Evolutionary conservation across 2,888 invertebrate species (phyloP), one percentile per base, ranked within the genome.

Genomic region (Luperina nickerlii): DNA sequence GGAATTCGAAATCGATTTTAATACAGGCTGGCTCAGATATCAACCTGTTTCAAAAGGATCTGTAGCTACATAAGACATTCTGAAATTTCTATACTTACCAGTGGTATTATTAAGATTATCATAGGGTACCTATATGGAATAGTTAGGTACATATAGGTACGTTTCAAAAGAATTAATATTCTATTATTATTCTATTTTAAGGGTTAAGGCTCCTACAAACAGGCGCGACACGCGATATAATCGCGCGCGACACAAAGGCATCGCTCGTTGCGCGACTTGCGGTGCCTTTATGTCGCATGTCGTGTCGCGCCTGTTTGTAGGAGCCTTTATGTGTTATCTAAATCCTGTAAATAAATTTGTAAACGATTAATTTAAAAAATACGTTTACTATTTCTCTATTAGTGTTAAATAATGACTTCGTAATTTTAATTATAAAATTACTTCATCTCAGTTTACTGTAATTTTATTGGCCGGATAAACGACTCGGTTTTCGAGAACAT

Each of bases 371-470:
- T 32, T 51, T 51, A 72, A 1, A 66, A 72, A 73, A 32, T n/a
- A 20, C 6, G 1, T 73, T 48, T 48, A 48, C 13, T 4, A 13
- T 48, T 48, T 32, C 24, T 3, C 3, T n/a, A 7, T 42, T 42
- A 74, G 4, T 6, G 3, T 13, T 60, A 24, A n/a, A 42, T 67
- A 54, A 63, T 68, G 6, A 38, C 2, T 68, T 66, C 4, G 15
- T 54, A 38, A 54, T 20, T 20, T 20, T 60, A 70, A 20, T 1
- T 20, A 13, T 13, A 18, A 18, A 24, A 51, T 54, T 71, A 66
- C 45, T 51, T 62, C 24, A 54, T 48, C 27, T 77, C 11, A 27
- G 67, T 45, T 82, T 20, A 67, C 24, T 62, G n/a, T 77, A 67
- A 54, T 77, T 38, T 71, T 38, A 8, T 32, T 60, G 27, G n/a